Evolutionary conservation across 2,113 vertebrate genomes (phyloP).

Genomic region (Genyomyrus donnyi): DNA sequence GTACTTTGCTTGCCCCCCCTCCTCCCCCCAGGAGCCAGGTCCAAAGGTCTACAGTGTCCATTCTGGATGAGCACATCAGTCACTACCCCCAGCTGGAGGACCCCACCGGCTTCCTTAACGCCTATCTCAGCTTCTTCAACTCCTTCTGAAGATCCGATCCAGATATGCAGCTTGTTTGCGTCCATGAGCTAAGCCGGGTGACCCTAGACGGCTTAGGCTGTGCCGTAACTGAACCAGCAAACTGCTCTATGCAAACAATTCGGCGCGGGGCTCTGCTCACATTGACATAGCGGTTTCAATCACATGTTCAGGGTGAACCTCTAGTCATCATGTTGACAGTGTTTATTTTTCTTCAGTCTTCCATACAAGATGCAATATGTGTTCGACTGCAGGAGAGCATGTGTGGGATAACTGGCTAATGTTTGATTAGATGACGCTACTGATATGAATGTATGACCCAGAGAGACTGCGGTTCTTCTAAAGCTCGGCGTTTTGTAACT

Average conservation of each 20-base stretch:
- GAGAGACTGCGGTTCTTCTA: not conserved
- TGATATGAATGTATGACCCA: not conserved
- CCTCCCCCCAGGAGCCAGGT: constrained; percentile 69
- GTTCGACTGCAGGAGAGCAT: not conserved
- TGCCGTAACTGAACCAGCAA: not conserved
- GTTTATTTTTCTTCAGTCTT: not conserved
- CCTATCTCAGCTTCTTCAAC: constrained; percentile 89
- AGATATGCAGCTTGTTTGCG: not conserved
- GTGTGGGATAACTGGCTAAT: not conserved
- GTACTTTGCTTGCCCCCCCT: not conserved
- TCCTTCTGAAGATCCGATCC: constrained; percentile 71
- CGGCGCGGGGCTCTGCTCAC: not conserved
- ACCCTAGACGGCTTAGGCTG: not conserved
- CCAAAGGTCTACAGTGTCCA: constrained; percentile 71
- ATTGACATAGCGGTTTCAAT: not conserved
- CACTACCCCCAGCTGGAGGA: constrained; percentile 96
- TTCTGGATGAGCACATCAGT: constrained; percentile 88
- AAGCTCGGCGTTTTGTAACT: not conserved
- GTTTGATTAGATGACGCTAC: not conserved
- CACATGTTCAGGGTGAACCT: not conserved
- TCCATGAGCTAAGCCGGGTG: not conserved
- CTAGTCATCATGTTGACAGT: not conserved
- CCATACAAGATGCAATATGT: not conserved
- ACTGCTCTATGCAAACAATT: not conserved
- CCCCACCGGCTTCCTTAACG: constrained; percentile 81